Conservation (phyloP, 2,888 invertebrate species). For the Lacanobia wlatinum region DNA sequence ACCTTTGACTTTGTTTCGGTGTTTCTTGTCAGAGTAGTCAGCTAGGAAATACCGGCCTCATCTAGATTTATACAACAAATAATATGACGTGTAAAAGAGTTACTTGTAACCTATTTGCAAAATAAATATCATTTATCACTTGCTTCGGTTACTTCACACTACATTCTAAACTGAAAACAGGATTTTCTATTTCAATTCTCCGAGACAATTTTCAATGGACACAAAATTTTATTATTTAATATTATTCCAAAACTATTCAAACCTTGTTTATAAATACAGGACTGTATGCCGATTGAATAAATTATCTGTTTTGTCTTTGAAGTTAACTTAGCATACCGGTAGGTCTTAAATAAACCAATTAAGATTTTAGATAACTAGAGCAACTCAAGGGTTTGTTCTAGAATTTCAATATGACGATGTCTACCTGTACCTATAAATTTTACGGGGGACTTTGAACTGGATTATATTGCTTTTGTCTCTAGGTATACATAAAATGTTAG, state of each 20-base stretch:
- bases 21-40: too few relatives aligned
- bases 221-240: constrained; percentile 9
- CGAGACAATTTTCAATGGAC: background rate
- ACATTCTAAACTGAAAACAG: too few relatives aligned
- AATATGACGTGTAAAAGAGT: too few relatives aligned
- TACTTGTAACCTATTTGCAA: too few relatives aligned
- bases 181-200: background rate
- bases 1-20: too few relatives aligned
- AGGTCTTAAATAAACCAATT: constrained; percentile 36
- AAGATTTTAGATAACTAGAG: constrained; percentile 24
- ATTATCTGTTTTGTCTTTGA: constrained; percentile 41
- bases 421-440: too few relatives aligned
- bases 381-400: background rate
- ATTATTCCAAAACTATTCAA: constrained; percentile 3
- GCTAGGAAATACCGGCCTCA: too few relatives aligned
- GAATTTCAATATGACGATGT: constrained; percentile 16
- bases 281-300: constrained; percentile 38
- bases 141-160: too few relatives aligned
- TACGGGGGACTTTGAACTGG: too few relatives aligned
- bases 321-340: constrained; percentile 17
- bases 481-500: too few relatives aligned
- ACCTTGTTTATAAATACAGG: constrained; percentile 28
- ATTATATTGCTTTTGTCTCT: background rate
- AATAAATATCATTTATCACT: too few relatives aligned
- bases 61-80: too few relatives aligned